These are phyloP conservation scores for Agonopterix arenella DNA, from an alignment of 2,888 invertebrate species.

Conservation along the genomic window DNA sequence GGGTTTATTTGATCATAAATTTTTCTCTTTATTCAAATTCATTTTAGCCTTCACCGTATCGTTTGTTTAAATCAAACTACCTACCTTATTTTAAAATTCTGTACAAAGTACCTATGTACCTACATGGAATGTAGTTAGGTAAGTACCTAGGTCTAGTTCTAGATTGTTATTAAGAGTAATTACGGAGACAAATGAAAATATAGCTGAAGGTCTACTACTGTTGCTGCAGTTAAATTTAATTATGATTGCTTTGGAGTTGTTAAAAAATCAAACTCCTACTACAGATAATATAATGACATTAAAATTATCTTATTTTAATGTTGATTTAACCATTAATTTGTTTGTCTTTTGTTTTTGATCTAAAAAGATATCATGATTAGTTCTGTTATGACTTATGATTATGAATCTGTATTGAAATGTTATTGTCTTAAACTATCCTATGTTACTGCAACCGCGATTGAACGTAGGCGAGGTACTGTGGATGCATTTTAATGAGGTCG, in stretches of 20 bases:
- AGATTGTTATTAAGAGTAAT: constrained; percentile 22
- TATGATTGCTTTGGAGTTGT: not conserved
- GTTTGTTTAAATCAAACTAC: constrained; percentile 20
- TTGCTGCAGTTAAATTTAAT: not conserved
- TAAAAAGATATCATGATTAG: not conserved
- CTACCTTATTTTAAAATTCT: constrained; percentile 28
- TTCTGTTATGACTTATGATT: not conserved
- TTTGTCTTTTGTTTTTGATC: not conserved
- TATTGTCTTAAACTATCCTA: not conserved
- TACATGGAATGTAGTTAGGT: too few relatives aligned
- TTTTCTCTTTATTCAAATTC: too few relatives aligned
- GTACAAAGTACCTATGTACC: constrained; percentile 12
- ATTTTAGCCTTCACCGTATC: constrained; percentile 8
- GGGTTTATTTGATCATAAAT: not conserved
- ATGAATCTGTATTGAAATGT: not conserved
- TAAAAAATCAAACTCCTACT: not conserved
- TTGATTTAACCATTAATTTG: not conserved
- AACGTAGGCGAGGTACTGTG: constrained; percentile 31
- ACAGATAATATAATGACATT: not conserved
- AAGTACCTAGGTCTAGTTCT: too few relatives aligned
- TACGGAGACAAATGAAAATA: constrained; percentile 24
- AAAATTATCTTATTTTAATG: not conserved
- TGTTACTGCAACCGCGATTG: constrained; percentile 20
- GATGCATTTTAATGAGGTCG: constrained; percentile 37
- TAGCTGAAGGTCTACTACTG: constrained; percentile 1